phyloP scores from a whole-genome alignment of 1,140 invertebrate genomes.

The Tetragonula clypearis region DNA sequence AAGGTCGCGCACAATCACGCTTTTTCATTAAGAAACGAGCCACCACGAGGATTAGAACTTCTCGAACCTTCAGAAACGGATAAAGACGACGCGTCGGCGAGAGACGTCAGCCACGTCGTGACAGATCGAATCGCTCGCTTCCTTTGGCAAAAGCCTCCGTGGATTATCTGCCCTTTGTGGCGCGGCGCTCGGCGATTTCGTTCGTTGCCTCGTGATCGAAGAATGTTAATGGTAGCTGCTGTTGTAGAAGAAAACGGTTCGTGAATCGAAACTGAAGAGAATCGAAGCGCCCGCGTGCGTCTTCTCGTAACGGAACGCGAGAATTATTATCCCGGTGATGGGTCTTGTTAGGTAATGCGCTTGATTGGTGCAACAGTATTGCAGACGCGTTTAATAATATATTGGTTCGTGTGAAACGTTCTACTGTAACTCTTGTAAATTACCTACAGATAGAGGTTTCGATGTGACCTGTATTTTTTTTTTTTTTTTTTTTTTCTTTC shows the following conservation, averaged over 20 bases:
- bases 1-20: constrained; percentile 45
- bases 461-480: too few relatives aligned
- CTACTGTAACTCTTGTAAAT: neutral
- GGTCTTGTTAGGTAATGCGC: neutral
- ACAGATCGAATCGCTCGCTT: constrained; percentile 16
- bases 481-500: neutral
- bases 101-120: constrained; percentile 35
- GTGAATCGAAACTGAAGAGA: neutral
- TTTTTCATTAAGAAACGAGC: constrained; percentile 50
- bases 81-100: constrained; percentile 16
- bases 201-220: neutral
- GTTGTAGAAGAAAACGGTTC: neutral
- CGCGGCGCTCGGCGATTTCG: neutral
- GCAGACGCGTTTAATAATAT: neutral
- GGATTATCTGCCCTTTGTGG: constrained; percentile 27
- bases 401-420: neutral
- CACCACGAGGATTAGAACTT: constrained; percentile 59
- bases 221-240: constrained; percentile 6
- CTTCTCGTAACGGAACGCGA: neutral
- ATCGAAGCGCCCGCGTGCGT: neutral
- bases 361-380: neutral
- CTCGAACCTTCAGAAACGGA: constrained; percentile 21
- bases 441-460: neutral
- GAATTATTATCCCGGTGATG: neutral
- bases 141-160: neutral